Evolutionary conservation across 2,888 invertebrate species (phyloP).

Genomic region (Euzophera pinguis): DNA sequence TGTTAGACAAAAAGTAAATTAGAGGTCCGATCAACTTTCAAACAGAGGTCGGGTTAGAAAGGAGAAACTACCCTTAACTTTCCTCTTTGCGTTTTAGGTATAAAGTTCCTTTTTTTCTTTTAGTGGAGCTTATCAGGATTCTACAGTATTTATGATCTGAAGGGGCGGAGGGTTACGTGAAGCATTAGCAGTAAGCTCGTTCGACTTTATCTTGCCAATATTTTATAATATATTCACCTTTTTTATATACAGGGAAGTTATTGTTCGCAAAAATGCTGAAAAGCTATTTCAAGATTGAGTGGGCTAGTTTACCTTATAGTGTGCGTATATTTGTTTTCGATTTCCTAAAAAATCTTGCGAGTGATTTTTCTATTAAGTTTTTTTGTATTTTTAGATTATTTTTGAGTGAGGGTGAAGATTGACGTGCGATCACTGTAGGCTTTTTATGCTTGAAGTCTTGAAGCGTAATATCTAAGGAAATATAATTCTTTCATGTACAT

Average conservation of each 20-base stretch:
- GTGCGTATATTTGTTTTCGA: background rate
- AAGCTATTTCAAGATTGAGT: background rate
- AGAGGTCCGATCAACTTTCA: constrained; percentile 28
- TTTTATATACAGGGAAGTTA: constrained; percentile 38
- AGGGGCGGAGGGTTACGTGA: constrained; percentile 43
- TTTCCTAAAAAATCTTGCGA: background rate
- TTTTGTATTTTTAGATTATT: too few species aligned
- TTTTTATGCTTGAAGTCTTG: too few species aligned
- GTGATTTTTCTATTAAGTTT: too few species aligned
- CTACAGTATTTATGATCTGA: constrained; percentile 58
- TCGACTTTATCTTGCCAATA: constrained; percentile 49
- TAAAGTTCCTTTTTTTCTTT: constrained; percentile 35
- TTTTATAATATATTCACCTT: constrained; percentile 44
- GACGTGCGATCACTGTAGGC: too few species aligned
- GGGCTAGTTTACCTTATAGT: background rate
- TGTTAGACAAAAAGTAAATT: constrained; percentile 32
- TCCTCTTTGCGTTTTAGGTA: constrained; percentile 23
- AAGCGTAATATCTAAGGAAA: too few species aligned
- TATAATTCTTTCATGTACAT: too few species aligned
- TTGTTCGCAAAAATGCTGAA: constrained; percentile 18
- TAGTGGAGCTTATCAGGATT: constrained; percentile 55
- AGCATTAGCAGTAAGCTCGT: constrained; percentile 49
- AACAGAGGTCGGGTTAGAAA: constrained; percentile 27
- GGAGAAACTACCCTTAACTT: constrained; percentile 23
- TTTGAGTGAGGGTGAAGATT: too few species aligned